A percentile compares a stretch with the other conserved stretches of the same genome.
phyloP scores from a whole-genome alignment of 2,888 invertebrate genomes.

The Romanomermis culicivorax region DNA sequence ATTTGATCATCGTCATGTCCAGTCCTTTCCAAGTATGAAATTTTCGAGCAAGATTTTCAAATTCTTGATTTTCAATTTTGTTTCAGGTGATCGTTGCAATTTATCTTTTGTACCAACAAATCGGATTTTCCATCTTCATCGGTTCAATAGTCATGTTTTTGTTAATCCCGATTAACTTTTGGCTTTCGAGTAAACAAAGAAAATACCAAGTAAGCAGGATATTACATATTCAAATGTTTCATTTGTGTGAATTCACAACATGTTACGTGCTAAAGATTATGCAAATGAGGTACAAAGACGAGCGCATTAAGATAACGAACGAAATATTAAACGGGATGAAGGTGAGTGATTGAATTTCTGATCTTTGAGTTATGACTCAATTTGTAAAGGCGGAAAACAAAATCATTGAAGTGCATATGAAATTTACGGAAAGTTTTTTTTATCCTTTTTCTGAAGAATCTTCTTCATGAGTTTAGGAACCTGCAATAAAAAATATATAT shows the following conservation, averaged over 20 bases:
- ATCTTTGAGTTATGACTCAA: not conserved
- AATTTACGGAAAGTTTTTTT: too few species aligned
- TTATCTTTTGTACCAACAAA: slow-evolving; percentile 19
- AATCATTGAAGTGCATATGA: too few species aligned
- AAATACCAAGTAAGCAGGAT: slow-evolving; percentile 18
- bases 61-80: not conserved
- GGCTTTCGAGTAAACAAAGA: slow-evolving; percentile 22
- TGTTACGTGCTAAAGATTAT: slow-evolving; percentile 42
- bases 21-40: slow-evolving; percentile 26
- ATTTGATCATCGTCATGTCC: slow-evolving; percentile 29
- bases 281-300: slow-evolving; percentile 83
- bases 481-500: too few species aligned
- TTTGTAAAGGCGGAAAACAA: too few species aligned
- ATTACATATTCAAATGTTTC: not conserved
- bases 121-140: slow-evolving; percentile 51
- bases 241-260: too few species aligned
- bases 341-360: slow-evolving; percentile 36
- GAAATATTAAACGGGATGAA: slow-evolving; percentile 79
- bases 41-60: not conserved
- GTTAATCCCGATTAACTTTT: slow-evolving; percentile 40
- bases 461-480: too few species aligned
- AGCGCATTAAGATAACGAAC: slow-evolving; percentile 73
- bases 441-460: too few species aligned
- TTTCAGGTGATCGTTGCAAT: slow-evolving; percentile 5
- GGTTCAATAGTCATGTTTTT: slow-evolving; percentile 82